These are phyloP conservation scores for Drosophila merina DNA, from an alignment of 2,888 invertebrate genomes.

Conservation along the genomic window DNA sequence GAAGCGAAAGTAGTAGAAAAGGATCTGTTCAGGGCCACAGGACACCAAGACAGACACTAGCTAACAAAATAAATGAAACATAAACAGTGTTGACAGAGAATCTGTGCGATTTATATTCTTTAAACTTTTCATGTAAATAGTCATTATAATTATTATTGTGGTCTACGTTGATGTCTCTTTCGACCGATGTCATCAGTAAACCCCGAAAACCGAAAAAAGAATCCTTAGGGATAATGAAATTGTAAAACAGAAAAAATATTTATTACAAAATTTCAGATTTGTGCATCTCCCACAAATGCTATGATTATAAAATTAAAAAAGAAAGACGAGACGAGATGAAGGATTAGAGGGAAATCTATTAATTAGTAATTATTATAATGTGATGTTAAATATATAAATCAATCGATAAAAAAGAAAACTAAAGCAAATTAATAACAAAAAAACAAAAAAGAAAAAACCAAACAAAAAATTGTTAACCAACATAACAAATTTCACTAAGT, in stretches of 20 bases:
- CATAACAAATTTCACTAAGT: constrained; percentile 77
- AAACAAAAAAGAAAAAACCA: constrained; percentile 1
- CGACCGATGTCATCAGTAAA: constrained; percentile 20
- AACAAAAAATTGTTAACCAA: constrained; percentile 63
- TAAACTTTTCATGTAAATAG: constrained; percentile 63
- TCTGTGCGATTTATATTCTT: constrained; percentile 11
- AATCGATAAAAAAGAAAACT: constrained; percentile 40
- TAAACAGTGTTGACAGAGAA: constrained; percentile 16
- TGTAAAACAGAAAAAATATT: constrained; percentile 49
- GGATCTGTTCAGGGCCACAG: constrained; percentile 7
- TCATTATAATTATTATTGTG: constrained; percentile 70
- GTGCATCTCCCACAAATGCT: constrained; percentile 56
- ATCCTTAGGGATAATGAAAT: constrained; percentile 10
- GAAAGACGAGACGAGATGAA: not conserved
- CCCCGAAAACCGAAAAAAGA: not conserved
- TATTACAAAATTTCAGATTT: constrained; percentile 72
- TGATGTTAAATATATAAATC: constrained; percentile 75
- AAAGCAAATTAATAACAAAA: constrained; percentile 36
- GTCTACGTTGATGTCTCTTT: constrained; percentile 21
- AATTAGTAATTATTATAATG: constrained; percentile 81
- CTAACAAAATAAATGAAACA: constrained; percentile 11
- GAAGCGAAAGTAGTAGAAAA: constrained; percentile 19
- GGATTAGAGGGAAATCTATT: constrained; percentile 54
- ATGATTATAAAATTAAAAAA: constrained; percentile 48
- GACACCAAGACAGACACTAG: constrained; percentile 6